phyloP scores from a whole-genome alignment of 2,113 vertebrate genomes.

The Aegithalos caudatus region DNA sequence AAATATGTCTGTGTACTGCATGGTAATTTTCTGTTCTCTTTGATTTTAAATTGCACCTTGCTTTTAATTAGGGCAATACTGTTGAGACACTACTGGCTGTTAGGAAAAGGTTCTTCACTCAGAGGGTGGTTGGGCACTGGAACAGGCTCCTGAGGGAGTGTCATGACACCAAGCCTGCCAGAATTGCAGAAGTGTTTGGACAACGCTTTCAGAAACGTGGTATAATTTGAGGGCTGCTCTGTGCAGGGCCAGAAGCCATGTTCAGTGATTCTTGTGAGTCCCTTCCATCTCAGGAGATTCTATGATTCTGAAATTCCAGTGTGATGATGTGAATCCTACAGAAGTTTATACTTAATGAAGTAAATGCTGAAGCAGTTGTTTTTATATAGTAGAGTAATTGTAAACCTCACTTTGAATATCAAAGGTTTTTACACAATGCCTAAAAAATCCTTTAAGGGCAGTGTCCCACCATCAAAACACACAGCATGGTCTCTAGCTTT shows the following conservation, averaged over 20 bases:
- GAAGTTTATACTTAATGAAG: neutral
- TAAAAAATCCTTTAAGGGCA: neutral
- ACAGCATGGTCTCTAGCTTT: neutral
- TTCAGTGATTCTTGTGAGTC: neutral
- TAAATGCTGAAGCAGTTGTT: neutral
- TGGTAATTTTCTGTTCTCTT: neutral
- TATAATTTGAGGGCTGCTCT: neutral
- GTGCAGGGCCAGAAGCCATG: neutral
- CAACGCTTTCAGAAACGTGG: accelerated
- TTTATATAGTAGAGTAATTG: neutral
- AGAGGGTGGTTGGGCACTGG: neutral
- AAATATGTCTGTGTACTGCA: neutral
- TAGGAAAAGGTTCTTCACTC: neutral
- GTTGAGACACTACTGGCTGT: neutral
- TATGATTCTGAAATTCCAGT: neutral
- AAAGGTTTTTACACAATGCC: neutral
- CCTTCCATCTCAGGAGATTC: neutral
- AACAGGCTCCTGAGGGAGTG: neutral
- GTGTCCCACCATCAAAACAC: neutral
- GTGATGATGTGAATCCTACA: neutral
- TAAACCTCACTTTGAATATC: neutral
- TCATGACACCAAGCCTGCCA: neutral
- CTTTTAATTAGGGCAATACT: neutral
- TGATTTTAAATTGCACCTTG: neutral
- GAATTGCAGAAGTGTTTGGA: neutral